A percentile compares a stretch with the other conserved stretches of the same genome.
These are phyloP conservation scores for Allobates femoralis DNA, from an alignment of 2,797 vertebrate species.

Conservation along the genomic window DNA sequence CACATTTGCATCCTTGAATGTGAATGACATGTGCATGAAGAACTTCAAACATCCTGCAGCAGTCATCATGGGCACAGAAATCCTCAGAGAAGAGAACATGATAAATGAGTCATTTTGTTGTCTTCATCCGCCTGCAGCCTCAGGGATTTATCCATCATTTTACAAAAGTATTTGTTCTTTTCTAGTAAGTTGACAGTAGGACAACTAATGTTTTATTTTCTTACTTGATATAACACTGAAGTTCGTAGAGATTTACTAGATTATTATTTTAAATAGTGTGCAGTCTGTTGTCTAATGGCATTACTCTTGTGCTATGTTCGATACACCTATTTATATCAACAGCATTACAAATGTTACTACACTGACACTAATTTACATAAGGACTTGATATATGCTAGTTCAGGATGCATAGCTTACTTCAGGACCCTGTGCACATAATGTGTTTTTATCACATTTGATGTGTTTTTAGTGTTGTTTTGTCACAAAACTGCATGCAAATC, in stretches of 20 bases:
- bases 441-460: no score
- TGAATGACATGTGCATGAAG: neutral
- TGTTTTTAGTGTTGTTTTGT: no score
- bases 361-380: no score
- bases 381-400: no score
- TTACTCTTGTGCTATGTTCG: neutral
- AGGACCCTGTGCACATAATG: no score
- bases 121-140: constrained; percentile 1
- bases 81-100: constrained; percentile 16
- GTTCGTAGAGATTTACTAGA: neutral
- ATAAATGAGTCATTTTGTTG: constrained; percentile 16
- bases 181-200: neutral
- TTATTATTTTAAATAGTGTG: neutral
- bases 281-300: neutral
- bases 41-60: neutral
- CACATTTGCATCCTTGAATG: neutral
- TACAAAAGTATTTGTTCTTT: neutral
- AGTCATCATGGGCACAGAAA: neutral
- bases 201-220: neutral
- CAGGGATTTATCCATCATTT: neutral
- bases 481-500: no score
- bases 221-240: neutral
- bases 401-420: no score
- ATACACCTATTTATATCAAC: no score
- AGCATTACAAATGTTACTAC: no score